A percentile compares a stretch with the other conserved stretches of the same genome.
Conservation (phyloP, 2,797 vertebrate species). For the Paguma larvata region DNA sequence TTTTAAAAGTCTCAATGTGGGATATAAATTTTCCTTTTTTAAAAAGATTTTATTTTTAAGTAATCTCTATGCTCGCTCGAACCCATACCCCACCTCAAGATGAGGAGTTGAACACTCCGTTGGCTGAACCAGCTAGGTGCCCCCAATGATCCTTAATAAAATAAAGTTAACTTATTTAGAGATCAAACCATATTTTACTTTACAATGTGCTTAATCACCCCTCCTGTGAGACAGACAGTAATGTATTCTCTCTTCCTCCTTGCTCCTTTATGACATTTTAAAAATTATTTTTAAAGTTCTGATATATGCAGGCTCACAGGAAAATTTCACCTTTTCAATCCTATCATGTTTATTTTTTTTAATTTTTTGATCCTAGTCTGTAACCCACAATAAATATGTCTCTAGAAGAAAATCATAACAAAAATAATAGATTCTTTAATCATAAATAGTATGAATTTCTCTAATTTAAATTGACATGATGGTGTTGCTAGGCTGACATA, state of each 20-base stretch:
- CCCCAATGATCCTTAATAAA: neutral
- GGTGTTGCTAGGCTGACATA: neutral
- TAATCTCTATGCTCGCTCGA: no score
- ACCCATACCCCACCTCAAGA: no score
- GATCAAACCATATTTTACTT: constrained; percentile 37
- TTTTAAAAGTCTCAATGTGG: neutral
- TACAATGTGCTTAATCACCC: neutral
- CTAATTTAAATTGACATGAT: neutral
- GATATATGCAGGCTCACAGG: neutral
- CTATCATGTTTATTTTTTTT: neutral
- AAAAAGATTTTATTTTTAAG: no score
- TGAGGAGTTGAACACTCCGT: no score
- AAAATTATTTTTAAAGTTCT: neutral
- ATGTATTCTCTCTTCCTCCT: neutral
- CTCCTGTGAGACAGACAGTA: neutral
- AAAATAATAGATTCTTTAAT: neutral
- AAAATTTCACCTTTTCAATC: neutral
- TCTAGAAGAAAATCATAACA: constrained; percentile 22
- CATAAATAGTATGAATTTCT: neutral
- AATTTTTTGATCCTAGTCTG: neutral
- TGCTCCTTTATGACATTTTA: neutral
- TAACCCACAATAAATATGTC: constrained; percentile 29
- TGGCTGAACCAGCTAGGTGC: no score
- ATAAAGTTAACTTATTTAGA: neutral
- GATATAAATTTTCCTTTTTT: neutral